phyloP scores from a whole-genome alignment of 2,797 vertebrate species.

The Gymnodraco acuticeps region DNA sequence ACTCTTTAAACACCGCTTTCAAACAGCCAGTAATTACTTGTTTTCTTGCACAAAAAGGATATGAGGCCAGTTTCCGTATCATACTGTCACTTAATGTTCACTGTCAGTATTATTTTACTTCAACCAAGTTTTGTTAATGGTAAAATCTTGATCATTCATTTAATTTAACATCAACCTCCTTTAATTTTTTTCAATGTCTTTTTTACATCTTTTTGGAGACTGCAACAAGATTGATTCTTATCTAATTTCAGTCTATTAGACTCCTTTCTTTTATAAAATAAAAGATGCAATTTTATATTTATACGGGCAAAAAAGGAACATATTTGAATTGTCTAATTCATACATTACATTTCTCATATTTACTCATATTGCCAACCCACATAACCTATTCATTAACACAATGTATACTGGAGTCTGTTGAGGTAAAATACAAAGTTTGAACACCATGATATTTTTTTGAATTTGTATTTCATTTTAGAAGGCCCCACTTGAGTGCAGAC shows the following conservation, averaged over 20 bases:
- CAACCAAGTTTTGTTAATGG: neutral
- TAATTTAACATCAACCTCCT: slow-evolving; percentile 1
- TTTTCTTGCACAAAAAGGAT: neutral
- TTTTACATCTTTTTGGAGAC: neutral
- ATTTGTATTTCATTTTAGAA: neutral
- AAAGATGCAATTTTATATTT: neutral
- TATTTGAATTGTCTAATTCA: too few relatives aligned
- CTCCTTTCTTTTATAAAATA: neutral
- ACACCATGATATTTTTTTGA: too few relatives aligned
- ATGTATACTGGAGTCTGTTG: too few relatives aligned
- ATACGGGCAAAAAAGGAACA: neutral
- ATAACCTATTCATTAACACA: too few relatives aligned
- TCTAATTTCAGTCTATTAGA: neutral
- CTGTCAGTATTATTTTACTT: neutral
- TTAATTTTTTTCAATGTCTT: neutral
- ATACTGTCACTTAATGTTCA: neutral
- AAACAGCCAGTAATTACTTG: neutral
- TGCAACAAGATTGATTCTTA: neutral
- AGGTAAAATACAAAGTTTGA: too few relatives aligned
- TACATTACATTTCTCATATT: too few relatives aligned
- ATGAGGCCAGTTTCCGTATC: neutral
- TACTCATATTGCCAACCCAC: neutral
- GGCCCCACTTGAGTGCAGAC: neutral
- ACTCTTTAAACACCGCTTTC: slow-evolving; percentile 20
- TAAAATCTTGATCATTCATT: neutral